Conservation (phyloP, 2,797 vertebrate species). For the Spinus pinus region DNA sequence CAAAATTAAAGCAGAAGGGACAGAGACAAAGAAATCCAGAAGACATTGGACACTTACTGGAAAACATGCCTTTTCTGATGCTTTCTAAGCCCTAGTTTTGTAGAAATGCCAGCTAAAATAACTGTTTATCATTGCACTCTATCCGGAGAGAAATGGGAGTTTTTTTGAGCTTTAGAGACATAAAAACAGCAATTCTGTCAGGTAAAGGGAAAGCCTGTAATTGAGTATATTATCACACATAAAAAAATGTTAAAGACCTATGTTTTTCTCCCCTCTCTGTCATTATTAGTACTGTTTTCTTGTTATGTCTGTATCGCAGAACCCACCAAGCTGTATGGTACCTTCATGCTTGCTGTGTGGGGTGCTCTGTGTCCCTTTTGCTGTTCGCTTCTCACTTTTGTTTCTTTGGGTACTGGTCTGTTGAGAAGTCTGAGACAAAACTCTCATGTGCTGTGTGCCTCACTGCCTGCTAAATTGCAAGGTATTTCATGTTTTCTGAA, state of each 20-base stretch:
- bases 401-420: background rate
- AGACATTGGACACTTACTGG: background rate
- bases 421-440: background rate
- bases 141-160: background rate
- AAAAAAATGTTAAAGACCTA: background rate
- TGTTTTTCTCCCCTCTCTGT: background rate
- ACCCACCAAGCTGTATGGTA: background rate
- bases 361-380: background rate
- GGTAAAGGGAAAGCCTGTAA: background rate
- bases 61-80: background rate
- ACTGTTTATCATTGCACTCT: slow-evolving; percentile 9
- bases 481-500: background rate
- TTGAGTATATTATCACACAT: background rate
- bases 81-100: background rate
- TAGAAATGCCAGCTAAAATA: background rate
- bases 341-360: accelerated
- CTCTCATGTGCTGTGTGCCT: background rate
- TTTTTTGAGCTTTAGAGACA: background rate
- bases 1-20: background rate
- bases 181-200: slow-evolving; percentile 16
- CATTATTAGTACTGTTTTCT: background rate
- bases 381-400: background rate
- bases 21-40: background rate
- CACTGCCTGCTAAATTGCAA: background rate
- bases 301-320: background rate